Evolutionary conservation across 2,888 invertebrate species (phyloP).

Genomic region (Mechanitis messenoides): DNA sequence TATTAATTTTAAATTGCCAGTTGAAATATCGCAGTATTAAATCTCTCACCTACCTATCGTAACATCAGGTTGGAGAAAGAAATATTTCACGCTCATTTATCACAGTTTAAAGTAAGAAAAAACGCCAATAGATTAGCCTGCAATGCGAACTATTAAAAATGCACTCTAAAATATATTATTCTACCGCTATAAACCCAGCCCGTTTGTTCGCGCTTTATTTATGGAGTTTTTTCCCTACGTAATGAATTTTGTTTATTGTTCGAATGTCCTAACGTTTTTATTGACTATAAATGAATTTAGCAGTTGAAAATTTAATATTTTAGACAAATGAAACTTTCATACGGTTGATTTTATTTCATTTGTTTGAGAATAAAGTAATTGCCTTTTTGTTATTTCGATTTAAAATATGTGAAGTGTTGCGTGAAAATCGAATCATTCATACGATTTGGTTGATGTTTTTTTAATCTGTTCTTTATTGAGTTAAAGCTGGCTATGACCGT

Average conservation of each 20-base stretch:
- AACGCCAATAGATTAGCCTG: conserved; percentile 34
- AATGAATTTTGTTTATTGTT: conserved; percentile 41
- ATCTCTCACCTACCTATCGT: background rate
- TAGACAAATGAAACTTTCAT: conserved; percentile 13
- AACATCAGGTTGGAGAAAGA: conserved; percentile 7
- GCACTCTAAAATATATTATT: conserved; percentile 38
- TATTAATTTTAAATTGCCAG: background rate
- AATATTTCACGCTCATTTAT: conserved; percentile 22
- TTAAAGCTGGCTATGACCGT: background rate
- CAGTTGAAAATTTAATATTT: conserved; percentile 8
- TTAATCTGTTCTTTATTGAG: conserved; percentile 1
- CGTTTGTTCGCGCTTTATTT: conserved; percentile 34
- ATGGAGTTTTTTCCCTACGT: conserved; percentile 33
- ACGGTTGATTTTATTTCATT: conserved; percentile 23
- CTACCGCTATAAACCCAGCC: conserved; percentile 35
- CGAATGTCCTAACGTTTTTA: conserved; percentile 19
- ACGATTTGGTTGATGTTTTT: conserved; percentile 1
- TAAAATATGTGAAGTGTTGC: conserved; percentile 6
- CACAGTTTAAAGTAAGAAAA: conserved; percentile 25
- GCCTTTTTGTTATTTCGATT: conserved; percentile 14
- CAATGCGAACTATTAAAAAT: conserved; percentile 38
- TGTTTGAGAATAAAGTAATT: conserved; percentile 21
- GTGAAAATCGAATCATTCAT: conserved; percentile 12
- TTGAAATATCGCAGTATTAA: background rate
- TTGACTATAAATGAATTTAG: conserved; percentile 18